phyloP scores from a whole-genome alignment of 2,797 vertebrate genomes.

The Fratercula arctica region DNA sequence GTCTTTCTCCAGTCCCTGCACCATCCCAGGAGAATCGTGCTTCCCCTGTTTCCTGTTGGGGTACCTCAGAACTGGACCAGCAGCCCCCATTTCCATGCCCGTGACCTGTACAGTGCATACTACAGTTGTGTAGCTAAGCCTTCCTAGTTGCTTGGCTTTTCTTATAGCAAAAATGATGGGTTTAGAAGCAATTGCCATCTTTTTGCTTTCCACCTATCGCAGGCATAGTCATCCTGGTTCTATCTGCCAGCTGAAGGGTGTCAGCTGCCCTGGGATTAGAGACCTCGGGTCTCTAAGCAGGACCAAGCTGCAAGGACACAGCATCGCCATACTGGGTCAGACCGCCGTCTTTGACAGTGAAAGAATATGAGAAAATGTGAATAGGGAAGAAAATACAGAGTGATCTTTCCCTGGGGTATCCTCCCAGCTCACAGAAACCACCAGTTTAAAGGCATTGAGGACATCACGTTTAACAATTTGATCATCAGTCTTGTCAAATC shows the following conservation, averaged over 20 bases:
- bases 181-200: neutral
- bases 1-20: neutral
- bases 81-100: neutral
- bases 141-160: neutral
- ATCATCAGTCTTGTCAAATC: neutral
- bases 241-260: neutral
- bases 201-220: neutral
- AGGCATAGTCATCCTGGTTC: neutral
- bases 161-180: neutral
- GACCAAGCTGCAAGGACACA: neutral
- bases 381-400: neutral
- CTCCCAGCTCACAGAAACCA: neutral
- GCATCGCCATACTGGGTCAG: neutral
- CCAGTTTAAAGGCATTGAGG: neutral
- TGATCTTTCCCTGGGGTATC: neutral
- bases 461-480: neutral
- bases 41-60: neutral
- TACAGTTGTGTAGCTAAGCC: neutral
- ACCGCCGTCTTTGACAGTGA: neutral
- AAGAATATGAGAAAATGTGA: neutral
- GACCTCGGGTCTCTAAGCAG: neutral
- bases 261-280: neutral
- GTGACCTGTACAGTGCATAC: neutral
- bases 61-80: neutral
- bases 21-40: accelerated